Evolutionary conservation across 2,797 vertebrate species (phyloP).

Genomic region (Galaxias olidus): DNA sequence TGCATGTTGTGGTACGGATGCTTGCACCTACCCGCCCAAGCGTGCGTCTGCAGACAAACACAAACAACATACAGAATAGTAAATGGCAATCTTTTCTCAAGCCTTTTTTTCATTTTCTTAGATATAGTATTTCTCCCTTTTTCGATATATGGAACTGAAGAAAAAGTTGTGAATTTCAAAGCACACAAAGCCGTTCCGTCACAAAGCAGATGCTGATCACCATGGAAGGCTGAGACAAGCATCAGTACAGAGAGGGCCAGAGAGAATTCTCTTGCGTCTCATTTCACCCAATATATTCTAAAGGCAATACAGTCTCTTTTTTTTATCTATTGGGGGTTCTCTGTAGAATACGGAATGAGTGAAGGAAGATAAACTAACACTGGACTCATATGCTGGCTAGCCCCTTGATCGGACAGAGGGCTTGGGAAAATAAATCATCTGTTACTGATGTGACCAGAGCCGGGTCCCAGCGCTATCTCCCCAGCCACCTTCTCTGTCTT

Average conservation of each 20-base stretch:
- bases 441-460: constrained; percentile 34
- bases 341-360: constrained; percentile 58
- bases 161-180: constrained; percentile 11
- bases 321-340: constrained; percentile 43
- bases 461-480: constrained; percentile 32
- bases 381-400: constrained; percentile 36
- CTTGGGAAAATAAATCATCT: constrained; percentile 60
- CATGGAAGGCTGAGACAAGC: constrained; percentile 53
- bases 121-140: too few relatives aligned
- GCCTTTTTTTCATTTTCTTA: background rate
- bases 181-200: constrained; percentile 23
- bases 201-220: constrained; percentile 37
- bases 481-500: constrained; percentile 32
- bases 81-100: background rate
- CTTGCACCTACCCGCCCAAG: too few relatives aligned
- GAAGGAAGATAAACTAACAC: constrained; percentile 47
- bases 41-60: constrained; percentile 8
- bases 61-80: constrained; percentile 25
- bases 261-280: constrained; percentile 59
- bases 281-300: constrained; percentile 71
- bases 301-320: constrained; percentile 54
- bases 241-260: constrained; percentile 57
- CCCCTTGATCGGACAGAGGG: constrained; percentile 34
- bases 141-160: too few relatives aligned
- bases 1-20: background rate